Conservation (phyloP, 2,113 vertebrate genomes). For the Otus sunia region DNA sequence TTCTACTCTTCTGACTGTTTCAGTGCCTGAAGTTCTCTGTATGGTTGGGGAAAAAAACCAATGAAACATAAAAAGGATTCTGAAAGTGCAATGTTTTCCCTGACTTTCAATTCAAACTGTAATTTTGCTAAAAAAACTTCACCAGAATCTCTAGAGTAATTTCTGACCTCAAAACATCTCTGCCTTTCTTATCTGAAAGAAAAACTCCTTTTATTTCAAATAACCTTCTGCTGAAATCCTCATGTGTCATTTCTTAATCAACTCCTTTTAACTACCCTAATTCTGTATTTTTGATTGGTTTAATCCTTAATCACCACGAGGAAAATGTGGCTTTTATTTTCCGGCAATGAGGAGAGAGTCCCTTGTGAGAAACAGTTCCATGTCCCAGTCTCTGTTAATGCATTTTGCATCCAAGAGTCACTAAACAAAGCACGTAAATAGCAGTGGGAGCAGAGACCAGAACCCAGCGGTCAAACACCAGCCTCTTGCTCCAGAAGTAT, state of each 20-base stretch:
- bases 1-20: not conserved
- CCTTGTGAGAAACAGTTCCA: not conserved
- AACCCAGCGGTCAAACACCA: not conserved
- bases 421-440: not conserved
- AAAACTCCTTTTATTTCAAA: not conserved
- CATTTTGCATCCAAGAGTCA: not conserved
- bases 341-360: not conserved
- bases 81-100: not conserved
- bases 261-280: not conserved
- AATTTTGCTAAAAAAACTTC: not conserved
- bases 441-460: not conserved
- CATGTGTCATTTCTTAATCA: not conserved
- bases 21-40: not conserved
- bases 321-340: not conserved
- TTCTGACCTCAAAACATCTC: not conserved
- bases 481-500: not conserved
- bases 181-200: not conserved
- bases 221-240: constrained; percentile 6
- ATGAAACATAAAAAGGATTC: not conserved
- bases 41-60: not conserved
- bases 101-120: not conserved
- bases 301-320: not conserved
- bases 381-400: not conserved
- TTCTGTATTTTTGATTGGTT: constrained; percentile 8
- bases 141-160: not conserved